Evolutionary conservation across 1,140 invertebrate species (phyloP), one percentile per base, ranked within the genome.

Genomic region (Nephotettix cincticeps): DNA sequence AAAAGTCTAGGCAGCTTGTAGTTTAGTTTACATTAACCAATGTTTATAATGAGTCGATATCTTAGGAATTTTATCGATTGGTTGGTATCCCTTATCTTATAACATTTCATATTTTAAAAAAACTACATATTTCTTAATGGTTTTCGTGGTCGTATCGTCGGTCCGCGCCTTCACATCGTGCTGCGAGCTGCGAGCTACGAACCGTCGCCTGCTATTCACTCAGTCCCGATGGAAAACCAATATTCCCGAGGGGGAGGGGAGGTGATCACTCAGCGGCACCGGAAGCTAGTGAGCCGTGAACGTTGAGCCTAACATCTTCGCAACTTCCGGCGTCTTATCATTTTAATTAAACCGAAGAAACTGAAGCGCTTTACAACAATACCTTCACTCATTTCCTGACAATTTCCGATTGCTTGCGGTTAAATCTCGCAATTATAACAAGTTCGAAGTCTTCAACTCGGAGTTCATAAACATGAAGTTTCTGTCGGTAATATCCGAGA

Each of bases 261-360:
- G 30, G 51, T 43, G 65, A 72, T 72, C 30, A 51, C 28, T 72
- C 71, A 47, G 32, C 47, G 71, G 65, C 51, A 67, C 45, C 19
- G 71, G 29, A 56, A 72, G 17, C 36, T 23, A 72, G 47, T 72
- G 32, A 56, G 43, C 68, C 68, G 68, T 70, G 51, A 70, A 61
- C 54, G n/a, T 21, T 61, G 14, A 40, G 29, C 28, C 30, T 65
- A n/a, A 30, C 61, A 65, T n/a, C 25, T 63, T 63, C 19, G 58
- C 23, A 6, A 63, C 11, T 63, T 63, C 23, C 28, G 23, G 9
- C 19, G 32, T 21, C 61, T 65, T 65, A 65, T 65, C 25, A 65
- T 65, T 65, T 65, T 65, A 65, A 65, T 65, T 65, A 65, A 65
- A 65, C 28, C 47, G 47, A 19, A 51, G 47, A 51, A 51, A 51